A percentile compares a stretch with the other conserved stretches of the same genome.
Evolutionary conservation across 64 coral and sea anemone species (phyloP).

Genomic region (Astreopora myriophthalma): DNA sequence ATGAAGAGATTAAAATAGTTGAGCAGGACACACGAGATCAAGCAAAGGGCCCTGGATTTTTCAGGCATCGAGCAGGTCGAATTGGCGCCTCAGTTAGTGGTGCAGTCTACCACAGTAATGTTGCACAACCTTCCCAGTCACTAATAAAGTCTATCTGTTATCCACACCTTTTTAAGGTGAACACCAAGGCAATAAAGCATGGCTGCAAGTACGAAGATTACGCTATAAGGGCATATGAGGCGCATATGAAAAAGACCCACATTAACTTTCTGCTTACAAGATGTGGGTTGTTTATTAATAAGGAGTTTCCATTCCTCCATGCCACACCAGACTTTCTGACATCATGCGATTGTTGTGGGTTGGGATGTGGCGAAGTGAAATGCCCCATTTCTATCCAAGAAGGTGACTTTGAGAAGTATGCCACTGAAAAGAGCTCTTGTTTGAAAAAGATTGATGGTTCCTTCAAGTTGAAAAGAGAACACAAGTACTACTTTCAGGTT

Average conservation of each 20-base stretch:
- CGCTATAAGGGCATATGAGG: slow-evolving; percentile 16
- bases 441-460: slow-evolving; percentile 26
- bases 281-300: slow-evolving; percentile 42
- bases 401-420: slow-evolving; percentile 28
- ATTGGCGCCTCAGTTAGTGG: not conserved
- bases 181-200: slow-evolving; percentile 13
- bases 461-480: slow-evolving; percentile 19
- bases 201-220: slow-evolving; percentile 5
- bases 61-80: too few species aligned
- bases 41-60: too few species aligned
- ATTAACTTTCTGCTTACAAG: not conserved
- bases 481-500: slow-evolving; percentile 20
- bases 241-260: not conserved
- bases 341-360: too few species aligned
- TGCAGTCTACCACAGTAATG: slow-evolving; percentile 27
- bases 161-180: slow-evolving; percentile 32
- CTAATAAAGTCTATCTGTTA: slow-evolving; percentile 32
- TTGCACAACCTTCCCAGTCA: slow-evolving; percentile 34
- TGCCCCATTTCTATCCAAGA: too few species aligned
- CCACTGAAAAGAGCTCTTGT: not conserved
- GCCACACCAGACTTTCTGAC: too few species aligned
- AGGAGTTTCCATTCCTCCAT: not conserved
- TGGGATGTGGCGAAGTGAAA: too few species aligned
- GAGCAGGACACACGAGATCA: too few species aligned
- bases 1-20: not conserved